These are phyloP conservation scores for Temnothorax rugatulus DNA, from an alignment of 2,888 invertebrate species.

Conservation along the genomic window DNA sequence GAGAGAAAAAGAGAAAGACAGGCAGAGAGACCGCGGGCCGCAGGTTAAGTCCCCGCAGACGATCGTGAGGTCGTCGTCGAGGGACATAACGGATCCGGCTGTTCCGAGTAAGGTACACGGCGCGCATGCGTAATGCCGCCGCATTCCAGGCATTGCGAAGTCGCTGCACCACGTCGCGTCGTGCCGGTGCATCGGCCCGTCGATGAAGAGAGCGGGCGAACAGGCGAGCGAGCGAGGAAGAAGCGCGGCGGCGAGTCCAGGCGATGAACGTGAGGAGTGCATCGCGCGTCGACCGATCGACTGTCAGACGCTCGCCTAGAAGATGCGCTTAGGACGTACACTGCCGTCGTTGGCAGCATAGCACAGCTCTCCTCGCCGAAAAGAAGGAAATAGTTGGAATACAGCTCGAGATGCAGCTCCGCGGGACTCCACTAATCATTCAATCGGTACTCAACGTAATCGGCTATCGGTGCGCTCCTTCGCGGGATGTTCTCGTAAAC, in stretches of 20 bases:
- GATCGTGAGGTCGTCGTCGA: constrained; percentile 81
- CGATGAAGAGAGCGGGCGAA: constrained; percentile 61
- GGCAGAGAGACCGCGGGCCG: constrained; percentile 19
- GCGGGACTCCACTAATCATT: constrained; percentile 28
- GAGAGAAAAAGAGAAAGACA: background rate
- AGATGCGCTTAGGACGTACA: constrained; percentile 30
- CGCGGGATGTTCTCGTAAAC: background rate
- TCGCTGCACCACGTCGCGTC: constrained; percentile 76
- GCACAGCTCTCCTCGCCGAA: constrained; percentile 26
- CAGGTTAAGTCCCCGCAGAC: constrained; percentile 73
- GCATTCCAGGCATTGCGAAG: constrained; percentile 87
- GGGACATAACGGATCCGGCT: constrained; percentile 83
- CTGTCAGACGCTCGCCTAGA: constrained; percentile 34
- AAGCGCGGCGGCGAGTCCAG: constrained; percentile 39
- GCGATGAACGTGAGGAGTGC: constrained; percentile 27
- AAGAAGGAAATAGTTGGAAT: constrained; percentile 42
- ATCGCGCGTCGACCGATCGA: constrained; percentile 46
- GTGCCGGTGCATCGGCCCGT: constrained; percentile 74
- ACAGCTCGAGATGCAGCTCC: background rate
- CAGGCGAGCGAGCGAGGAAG: constrained; percentile 39
- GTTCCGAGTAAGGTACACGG: constrained; percentile 88
- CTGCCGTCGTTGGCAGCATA: background rate
- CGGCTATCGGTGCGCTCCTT: background rate
- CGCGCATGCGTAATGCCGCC: constrained; percentile 89
- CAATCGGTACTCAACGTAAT: constrained; percentile 40